Conservation (phyloP, 2,113 vertebrate genomes). For the Talpa occidentalis region DNA sequence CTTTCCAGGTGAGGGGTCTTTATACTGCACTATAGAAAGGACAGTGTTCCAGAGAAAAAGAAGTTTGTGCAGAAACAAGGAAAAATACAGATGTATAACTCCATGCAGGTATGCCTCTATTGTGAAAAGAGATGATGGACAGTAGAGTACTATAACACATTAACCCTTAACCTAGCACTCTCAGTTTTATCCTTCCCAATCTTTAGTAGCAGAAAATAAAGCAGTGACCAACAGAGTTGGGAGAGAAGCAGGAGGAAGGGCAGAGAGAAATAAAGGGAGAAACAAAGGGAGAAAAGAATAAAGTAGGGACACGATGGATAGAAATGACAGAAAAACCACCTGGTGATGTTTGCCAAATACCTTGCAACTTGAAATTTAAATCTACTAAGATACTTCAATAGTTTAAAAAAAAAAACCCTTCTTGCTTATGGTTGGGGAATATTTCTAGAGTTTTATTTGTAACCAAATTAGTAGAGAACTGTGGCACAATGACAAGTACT, state of each 20-base stretch:
- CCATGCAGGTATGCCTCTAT: not conserved
- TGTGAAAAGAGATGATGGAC: not conserved
- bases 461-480: not conserved
- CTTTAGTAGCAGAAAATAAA: not conserved
- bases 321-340: not conserved
- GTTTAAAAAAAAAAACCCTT: not conserved
- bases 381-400: not conserved
- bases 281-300: not conserved
- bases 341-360: not conserved
- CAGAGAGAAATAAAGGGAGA: not conserved
- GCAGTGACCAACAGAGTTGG: not conserved
- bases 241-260: not conserved
- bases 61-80: not conserved
- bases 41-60: not conserved
- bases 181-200: not conserved
- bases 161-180: not conserved
- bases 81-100: not conserved
- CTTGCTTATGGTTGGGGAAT: constrained; percentile 13
- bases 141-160: not conserved
- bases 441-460: not conserved
- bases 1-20: not conserved
- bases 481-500: not conserved
- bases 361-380: constrained; percentile 29
- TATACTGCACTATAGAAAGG: not conserved
- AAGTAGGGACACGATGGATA: not conserved